Conservation (phyloP, 2,797 vertebrate genomes). For the Anableps anableps region DNA sequence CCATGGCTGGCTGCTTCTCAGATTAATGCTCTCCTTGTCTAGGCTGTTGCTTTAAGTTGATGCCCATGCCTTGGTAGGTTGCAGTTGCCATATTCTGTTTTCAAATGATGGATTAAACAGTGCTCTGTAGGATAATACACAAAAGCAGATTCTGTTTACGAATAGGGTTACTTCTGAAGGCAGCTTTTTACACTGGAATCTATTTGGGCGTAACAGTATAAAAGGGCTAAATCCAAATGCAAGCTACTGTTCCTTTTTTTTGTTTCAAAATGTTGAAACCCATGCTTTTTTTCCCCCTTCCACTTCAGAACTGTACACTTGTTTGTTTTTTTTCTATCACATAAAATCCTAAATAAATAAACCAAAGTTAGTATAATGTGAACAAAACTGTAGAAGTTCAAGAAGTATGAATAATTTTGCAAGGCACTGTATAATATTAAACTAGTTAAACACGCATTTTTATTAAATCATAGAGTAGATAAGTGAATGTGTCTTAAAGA, state of each 20-base stretch:
- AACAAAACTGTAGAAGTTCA: not conserved
- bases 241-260: not conserved
- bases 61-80: not conserved
- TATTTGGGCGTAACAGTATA: not conserved
- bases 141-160: not conserved
- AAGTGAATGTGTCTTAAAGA: slow-evolving; percentile 28
- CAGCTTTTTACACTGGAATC: not conserved
- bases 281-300: not conserved
- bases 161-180: not conserved
- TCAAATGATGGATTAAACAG: not conserved
- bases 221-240: not conserved
- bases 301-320: not conserved
- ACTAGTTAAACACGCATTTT: not conserved
- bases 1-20: not conserved
- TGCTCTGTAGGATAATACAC: not conserved
- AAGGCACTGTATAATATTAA: not conserved
- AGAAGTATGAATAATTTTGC: not conserved
- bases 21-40: not conserved
- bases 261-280: not conserved
- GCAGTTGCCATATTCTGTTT: not conserved
- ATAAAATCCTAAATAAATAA: not conserved
- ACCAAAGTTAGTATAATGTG: not conserved
- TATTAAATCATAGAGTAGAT: slow-evolving; percentile 6
- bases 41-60: not conserved
- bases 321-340: too few species aligned